A percentile compares a stretch with the other conserved stretches of the same genome.
These are phyloP conservation scores for Chrysotoxum bicinctum DNA, from an alignment of 2,888 invertebrate genomes.

Conservation along the genomic window DNA sequence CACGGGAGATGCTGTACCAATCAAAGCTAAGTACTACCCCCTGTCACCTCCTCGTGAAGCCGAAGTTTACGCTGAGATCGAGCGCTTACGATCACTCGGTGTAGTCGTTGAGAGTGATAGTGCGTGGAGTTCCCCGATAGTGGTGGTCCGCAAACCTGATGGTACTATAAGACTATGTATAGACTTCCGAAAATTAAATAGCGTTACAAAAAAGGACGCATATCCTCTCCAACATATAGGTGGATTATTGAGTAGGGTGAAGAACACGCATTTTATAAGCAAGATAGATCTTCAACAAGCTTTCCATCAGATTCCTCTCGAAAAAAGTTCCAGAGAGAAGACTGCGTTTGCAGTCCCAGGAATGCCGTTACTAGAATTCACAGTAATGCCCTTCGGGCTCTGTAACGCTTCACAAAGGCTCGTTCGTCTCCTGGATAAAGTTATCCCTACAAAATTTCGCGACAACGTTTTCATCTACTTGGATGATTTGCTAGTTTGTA, in stretches of 20 bases:
- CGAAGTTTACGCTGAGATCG: not conserved
- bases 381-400: constrained; percentile 4
- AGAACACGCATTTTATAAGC: not conserved
- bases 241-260: not conserved
- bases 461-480: no score
- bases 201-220: not conserved
- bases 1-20: not conserved
- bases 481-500: no score
- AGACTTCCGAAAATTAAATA: not conserved
- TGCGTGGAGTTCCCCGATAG: constrained; percentile 1
- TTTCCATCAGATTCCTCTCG: constrained; percentile 10
- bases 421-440: not conserved
- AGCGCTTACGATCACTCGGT: not conserved
- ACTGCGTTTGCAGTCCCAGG: constrained; percentile 14
- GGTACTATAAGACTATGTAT: not conserved
- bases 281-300: constrained; percentile 15
- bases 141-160: not conserved
- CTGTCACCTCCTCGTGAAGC: not conserved
- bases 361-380: not conserved
- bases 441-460: not conserved
- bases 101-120: not conserved
- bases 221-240: not conserved
- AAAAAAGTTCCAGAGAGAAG: constrained; percentile 15
- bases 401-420: constrained; percentile 4
- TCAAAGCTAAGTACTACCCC: not conserved